Base-by-base conservation (phyloP, 2,888 invertebrate species). In the Cenopis cana region DNA sequence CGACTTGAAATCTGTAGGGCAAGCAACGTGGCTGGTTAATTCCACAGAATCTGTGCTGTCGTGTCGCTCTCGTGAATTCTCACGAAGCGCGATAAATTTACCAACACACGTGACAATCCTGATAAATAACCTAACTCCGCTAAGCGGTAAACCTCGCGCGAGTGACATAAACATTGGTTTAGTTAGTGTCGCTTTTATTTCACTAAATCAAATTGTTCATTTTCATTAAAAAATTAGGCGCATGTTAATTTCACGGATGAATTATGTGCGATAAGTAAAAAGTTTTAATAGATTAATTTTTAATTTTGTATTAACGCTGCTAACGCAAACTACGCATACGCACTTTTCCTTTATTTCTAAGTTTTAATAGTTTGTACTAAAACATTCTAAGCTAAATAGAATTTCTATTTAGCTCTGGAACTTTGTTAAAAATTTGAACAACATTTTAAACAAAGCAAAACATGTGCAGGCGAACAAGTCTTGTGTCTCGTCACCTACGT, bases 51-150 rank as follows among this genome's bases (percentile, higher is more conserved):
- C 71, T 66, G 71, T 17, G 61, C 67, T 71, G 71, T 71, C 71
- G 66, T 61, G 66, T 67, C 17, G 33, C 24, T 61, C 70, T 65
- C 74, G 70, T 72, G 69, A 76, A 74, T 75, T 75, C 74, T 78
- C 77, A 36, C 78, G 76, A 79, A 82, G 78, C 76, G 81, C 83
- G 82, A 87, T 87, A 87, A 86, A 88, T 88, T 86, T 77, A 71
- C 75, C 74, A 80, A 77, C 78, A 82, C 80, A 83, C 87, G 86
- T 86, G 87, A 85, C 87, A 83, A 77, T 82, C 79, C 77, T 82
- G 82, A 86, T 87, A 88, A 85, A 88, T 85, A 86, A 74, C 75
- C 64, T 56, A 67, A 71, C 76, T 73, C 65, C 41, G 68, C 65
- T 70, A 69, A 69, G 68, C 69, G 70, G 70, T 73, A 73, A 56